phyloP scores from a whole-genome alignment of 2,113 vertebrate genomes.

The Thymallus thymallus region DNA sequence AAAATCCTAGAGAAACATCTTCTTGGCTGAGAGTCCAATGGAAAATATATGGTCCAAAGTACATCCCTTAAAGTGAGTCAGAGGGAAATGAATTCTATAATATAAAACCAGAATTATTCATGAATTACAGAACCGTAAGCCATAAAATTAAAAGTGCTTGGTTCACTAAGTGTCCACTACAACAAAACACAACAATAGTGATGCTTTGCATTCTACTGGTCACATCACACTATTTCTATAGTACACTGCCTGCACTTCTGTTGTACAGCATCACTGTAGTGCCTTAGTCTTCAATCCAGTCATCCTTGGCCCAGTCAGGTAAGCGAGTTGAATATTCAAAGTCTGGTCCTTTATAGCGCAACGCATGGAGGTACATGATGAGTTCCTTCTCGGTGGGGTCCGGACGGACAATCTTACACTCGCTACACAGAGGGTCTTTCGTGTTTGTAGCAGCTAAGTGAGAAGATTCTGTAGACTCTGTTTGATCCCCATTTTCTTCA shows the following conservation, averaged over 20 bases:
- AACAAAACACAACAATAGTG: not conserved
- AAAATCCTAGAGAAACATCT: not conserved
- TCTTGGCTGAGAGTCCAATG: not conserved
- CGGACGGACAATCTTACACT: conserved; percentile 79
- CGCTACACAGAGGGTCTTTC: conserved; percentile 82
- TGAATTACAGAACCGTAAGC: no score
- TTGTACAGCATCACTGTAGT: not conserved
- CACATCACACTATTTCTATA: not conserved
- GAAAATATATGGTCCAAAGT: not conserved
- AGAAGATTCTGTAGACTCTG: not conserved
- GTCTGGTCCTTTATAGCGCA: conserved; percentile 88
- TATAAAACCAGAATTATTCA: no score
- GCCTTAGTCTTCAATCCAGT: conserved; percentile 76
- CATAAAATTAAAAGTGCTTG: no score
- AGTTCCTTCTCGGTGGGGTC: conserved; percentile 89
- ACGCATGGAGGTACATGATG: conserved; percentile 93
- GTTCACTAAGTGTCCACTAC: not conserved
- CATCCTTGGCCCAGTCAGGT: conserved; percentile 90
- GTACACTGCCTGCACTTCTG: not conserved
- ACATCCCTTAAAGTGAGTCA: no score
- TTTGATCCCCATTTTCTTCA: conserved; percentile 19
- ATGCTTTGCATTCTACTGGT: not conserved
- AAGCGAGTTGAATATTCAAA: conserved; percentile 88
- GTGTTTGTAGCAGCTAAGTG: not conserved
- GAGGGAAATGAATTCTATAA: no score